Evolutionary conservation across 2,888 invertebrate genomes (phyloP), one percentile per base, ranked within the genome.

Genomic region (Euzetes globulus): DNA sequence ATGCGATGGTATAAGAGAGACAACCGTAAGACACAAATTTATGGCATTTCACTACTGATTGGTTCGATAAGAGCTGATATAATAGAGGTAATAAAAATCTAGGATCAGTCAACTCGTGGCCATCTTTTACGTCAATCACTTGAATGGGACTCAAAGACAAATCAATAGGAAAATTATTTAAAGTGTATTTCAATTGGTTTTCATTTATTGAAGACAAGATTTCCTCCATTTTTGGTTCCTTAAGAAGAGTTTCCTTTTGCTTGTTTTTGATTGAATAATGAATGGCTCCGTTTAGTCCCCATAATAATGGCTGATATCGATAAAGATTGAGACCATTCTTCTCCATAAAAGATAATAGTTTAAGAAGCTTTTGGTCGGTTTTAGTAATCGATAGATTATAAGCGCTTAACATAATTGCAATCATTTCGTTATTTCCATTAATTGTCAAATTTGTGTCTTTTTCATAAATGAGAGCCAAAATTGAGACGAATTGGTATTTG

Each of bases 1-100:
- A 13, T 19, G 50, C 50, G n/a, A 74, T 74, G 0, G 70, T 50
- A 41, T 70, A 74, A 0, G 74, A 70, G 9, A 74, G 33, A 25
- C 33, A 37, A 22, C 74, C 74, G 19, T 50, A 74, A 17, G 68
- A 52, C 13, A 74, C 70, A 45, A 74, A 74, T 58, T 74, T 74
- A 60, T 74, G 70, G 52, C 47, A 74, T 58, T 71, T 74, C 1
- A 70, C 71, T 19, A 74, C 41, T 7, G 70, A 52, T 37, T 74
- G 74, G 27, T 15, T 33, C 5, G 74, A 74, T 17, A 74, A 37
- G 15, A 74, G 27, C 19, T 74, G 74, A 58, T 74, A 70, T 33
- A 74, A 70, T 17, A 74, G 47, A 17, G 74, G 71, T 33, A 74
- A 71, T n/a, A 74, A 11, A 47, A 74, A 74, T 33, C 74, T 25